These are phyloP conservation scores for Apodemia hepburni DNA, from an alignment of 2,888 invertebrate genomes.

Conservation along the genomic window DNA sequence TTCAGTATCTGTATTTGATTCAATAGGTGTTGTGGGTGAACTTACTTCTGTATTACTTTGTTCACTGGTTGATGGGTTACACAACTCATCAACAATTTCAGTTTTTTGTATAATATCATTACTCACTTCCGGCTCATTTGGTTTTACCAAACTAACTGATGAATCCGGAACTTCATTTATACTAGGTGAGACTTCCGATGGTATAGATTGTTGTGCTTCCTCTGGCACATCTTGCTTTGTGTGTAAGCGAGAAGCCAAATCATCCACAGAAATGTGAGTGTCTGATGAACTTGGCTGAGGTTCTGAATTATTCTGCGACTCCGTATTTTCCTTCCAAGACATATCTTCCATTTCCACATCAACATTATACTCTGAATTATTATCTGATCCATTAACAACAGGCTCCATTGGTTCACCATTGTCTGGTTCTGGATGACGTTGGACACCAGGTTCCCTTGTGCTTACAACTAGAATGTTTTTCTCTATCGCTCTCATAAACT, in stretches of 20 bases:
- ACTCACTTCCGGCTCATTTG: conserved; percentile 29
- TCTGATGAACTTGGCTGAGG: conserved; percentile 69
- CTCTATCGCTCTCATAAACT: conserved; percentile 97
- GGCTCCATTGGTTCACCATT: conserved; percentile 83
- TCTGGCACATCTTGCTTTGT: conserved; percentile 65
- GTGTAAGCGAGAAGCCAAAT: conserved; percentile 63
- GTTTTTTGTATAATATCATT: conserved; percentile 26
- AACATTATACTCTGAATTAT: conserved; percentile 74
- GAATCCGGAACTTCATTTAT: background rate
- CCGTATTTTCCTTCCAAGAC: conserved; percentile 68
- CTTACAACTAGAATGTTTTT: conserved; percentile 95
- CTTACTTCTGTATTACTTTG: conserved; percentile 39
- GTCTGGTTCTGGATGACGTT: conserved; percentile 81
- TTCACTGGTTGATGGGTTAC: conserved; percentile 34
- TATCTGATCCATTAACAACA: conserved; percentile 81
- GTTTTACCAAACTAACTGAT: conserved; percentile 36
- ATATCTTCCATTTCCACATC: conserved; percentile 78
- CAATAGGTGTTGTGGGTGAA: conserved; percentile 24
- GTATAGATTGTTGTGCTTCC: conserved; percentile 49
- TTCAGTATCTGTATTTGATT: conserved; percentile 48
- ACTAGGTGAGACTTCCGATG: background rate
- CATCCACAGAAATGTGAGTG: conserved; percentile 60
- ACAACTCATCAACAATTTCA: conserved; percentile 30
- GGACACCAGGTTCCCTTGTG: conserved; percentile 84
- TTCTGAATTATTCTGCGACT: conserved; percentile 48